These are phyloP conservation scores for Heptranchias perlo DNA, from an alignment of 2,113 vertebrate species.

Conservation along the genomic window DNA sequence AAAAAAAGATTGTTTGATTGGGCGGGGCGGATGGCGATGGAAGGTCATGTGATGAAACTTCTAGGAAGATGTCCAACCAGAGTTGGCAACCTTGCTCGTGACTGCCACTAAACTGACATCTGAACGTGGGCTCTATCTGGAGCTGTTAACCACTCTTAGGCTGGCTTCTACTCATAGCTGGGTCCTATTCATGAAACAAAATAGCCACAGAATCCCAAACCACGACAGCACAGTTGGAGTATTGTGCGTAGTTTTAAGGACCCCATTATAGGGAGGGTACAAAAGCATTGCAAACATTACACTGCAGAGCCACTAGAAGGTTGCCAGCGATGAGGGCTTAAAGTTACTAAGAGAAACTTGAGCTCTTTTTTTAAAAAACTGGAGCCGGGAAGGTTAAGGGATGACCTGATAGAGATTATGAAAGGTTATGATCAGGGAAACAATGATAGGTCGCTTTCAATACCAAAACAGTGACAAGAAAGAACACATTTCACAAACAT, in stretches of 20 bases:
- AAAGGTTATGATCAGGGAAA: background rate
- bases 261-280: background rate
- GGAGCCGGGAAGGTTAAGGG: background rate
- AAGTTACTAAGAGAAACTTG: background rate
- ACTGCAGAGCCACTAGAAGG: background rate
- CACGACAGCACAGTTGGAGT: background rate
- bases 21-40: background rate
- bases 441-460: background rate
- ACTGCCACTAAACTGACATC: background rate
- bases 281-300: background rate
- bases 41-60: background rate
- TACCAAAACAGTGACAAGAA: background rate
- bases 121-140: background rate
- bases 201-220: too few relatives aligned
- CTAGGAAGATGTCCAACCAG: background rate
- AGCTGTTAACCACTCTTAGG: background rate
- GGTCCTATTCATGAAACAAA: background rate
- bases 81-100: background rate
- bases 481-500: background rate
- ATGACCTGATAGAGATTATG: too few relatives aligned
- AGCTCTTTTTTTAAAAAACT: too few relatives aligned
- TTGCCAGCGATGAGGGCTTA: background rate
- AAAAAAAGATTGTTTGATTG: background rate
- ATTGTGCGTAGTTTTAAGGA: background rate
- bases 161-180: too few relatives aligned